These are phyloP conservation scores for Sceloporus undulatus DNA, from an alignment of 2,113 vertebrate species.

Conservation along the genomic window DNA sequence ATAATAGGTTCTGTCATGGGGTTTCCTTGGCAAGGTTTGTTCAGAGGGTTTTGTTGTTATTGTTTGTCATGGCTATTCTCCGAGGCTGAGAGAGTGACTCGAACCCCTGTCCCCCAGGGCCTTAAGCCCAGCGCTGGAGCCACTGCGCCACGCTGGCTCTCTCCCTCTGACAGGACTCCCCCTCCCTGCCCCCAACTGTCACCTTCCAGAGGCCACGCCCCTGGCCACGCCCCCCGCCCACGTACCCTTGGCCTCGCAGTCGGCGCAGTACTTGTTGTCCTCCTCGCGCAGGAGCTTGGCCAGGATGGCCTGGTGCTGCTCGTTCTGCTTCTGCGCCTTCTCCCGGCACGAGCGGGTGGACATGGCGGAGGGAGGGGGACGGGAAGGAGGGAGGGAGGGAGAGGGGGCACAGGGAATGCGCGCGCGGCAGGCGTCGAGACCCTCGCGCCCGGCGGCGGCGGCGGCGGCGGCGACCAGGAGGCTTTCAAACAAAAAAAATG, in stretches of 20 bases:
- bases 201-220: background rate
- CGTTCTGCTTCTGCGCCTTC: conserved; percentile 95
- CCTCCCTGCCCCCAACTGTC: background rate
- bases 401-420: background rate
- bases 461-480: background rate
- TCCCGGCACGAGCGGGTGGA: conserved; percentile 94
- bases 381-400: background rate
- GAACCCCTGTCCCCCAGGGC: background rate
- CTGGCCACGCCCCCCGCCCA: background rate
- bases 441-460: too few species aligned
- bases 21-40: too few species aligned
- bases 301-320: conserved; percentile 95
- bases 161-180: background rate
- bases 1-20: too few species aligned
- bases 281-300: conserved; percentile 91
- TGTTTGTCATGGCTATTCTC: too few species aligned
- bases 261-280: conserved; percentile 95
- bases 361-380: conserved; percentile 75
- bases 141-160: background rate
- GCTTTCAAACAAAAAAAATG: too few species aligned
- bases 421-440: background rate
- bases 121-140: too few species aligned
- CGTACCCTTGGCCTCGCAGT: conserved; percentile 95
- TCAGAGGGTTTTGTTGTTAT: too few species aligned
- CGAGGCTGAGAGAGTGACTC: too few species aligned